Conservation (phyloP, 2,113 vertebrate genomes). For the Bujurquina vittata region DNA sequence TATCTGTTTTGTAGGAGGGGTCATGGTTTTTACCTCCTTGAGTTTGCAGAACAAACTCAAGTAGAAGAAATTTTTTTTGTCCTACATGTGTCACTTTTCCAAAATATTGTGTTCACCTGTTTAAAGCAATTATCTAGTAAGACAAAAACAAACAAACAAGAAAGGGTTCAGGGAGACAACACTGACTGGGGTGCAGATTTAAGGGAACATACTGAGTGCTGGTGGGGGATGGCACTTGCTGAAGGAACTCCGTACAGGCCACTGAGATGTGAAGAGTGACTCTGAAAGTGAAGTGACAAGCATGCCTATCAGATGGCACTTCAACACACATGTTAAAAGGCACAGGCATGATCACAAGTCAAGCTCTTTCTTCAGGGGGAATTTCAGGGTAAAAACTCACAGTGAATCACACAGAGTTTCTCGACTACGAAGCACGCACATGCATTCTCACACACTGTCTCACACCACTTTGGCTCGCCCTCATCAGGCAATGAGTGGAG, state of each 20-base stretch:
- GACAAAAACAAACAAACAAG: conserved; percentile 7
- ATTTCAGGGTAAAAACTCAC: conserved; percentile 38
- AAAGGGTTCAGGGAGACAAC: conserved; percentile 9
- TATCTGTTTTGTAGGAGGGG: neutral
- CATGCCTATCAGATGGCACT: conserved; percentile 48
- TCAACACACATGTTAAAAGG: neutral
- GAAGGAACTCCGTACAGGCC: conserved; percentile 86
- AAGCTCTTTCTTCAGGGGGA: neutral
- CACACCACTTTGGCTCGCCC: conserved; percentile 47
- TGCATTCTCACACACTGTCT: conserved; percentile 67
- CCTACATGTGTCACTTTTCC: neutral
- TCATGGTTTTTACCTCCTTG: neutral
- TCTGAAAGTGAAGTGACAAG: conserved; percentile 76
- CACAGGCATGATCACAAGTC: neutral
- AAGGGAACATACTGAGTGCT: conserved; percentile 85
- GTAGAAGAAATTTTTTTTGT: neutral
- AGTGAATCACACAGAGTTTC: conserved; percentile 58
- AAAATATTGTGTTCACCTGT: neutral
- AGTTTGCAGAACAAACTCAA: neutral
- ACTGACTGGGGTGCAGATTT: conserved; percentile 21
- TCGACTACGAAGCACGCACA: conserved; percentile 35
- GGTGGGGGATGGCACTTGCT: conserved; percentile 83
- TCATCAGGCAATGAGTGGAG: conserved; percentile 43
- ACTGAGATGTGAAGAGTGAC: conserved; percentile 89
- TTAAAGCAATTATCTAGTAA: neutral